Evolutionary conservation across 2,797 vertebrate genomes (phyloP).

Genomic region (Sebastes umbrosus): DNA sequence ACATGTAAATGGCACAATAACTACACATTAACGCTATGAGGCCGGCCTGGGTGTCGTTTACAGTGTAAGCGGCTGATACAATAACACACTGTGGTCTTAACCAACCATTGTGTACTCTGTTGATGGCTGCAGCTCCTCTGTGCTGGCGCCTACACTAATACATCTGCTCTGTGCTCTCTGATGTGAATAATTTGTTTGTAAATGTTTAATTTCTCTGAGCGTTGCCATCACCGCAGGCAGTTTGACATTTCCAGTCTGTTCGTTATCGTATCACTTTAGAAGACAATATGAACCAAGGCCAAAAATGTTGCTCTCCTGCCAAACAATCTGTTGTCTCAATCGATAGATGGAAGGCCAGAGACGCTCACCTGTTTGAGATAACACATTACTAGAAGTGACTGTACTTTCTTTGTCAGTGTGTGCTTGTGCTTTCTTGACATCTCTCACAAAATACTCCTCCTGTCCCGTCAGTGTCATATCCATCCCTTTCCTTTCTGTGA

Average conservation of each 20-base stretch:
- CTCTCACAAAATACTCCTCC: neutral
- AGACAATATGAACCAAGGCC: slow-evolving; percentile 22
- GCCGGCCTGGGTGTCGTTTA: neutral
- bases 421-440: slow-evolving; percentile 10
- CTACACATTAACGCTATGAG: neutral
- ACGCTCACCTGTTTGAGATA: neutral
- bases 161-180: slow-evolving; percentile 17
- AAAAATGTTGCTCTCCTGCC: slow-evolving; percentile 13
- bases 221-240: slow-evolving; percentile 20
- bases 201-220: slow-evolving; percentile 52
- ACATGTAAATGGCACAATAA: slow-evolving; percentile 2
- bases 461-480: neutral
- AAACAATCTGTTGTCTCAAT: slow-evolving; percentile 13
- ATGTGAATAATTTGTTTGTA: slow-evolving; percentile 44
- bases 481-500: slow-evolving; percentile 21
- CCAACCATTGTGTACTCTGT: slow-evolving; percentile 9
- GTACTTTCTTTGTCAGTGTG: neutral
- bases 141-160: slow-evolving; percentile 14
- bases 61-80: neutral
- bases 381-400: neutral
- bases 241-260: slow-evolving; percentile 45
- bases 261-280: slow-evolving; percentile 40
- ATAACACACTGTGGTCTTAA: slow-evolving; percentile 13
- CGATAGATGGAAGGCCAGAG: neutral
- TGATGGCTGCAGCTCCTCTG: slow-evolving; percentile 4